A percentile compares a stretch with the other conserved stretches of the same genome.
Evolutionary conservation across 1,140 invertebrate species (phyloP).

Genomic region (Halesus radiatus): DNA sequence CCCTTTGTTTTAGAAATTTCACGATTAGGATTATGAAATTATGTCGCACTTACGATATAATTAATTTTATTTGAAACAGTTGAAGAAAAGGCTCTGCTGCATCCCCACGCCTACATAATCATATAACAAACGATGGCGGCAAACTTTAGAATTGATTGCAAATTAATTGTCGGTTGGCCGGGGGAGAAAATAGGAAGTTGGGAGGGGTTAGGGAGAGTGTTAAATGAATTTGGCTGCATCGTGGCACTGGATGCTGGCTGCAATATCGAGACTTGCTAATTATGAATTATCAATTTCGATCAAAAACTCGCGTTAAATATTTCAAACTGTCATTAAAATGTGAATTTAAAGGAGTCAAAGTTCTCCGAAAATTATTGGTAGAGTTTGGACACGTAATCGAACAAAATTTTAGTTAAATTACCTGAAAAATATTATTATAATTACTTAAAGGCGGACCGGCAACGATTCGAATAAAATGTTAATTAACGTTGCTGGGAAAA

Average conservation of each 20-base stretch:
- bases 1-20: too few species aligned
- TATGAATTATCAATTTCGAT: background rate
- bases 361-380: too few species aligned
- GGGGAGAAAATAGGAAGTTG: background rate
- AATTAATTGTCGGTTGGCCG: conserved; percentile 19
- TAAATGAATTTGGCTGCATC: background rate
- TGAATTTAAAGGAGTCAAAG: background rate
- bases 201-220: background rate
- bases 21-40: too few species aligned
- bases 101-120: background rate
- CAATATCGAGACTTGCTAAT: background rate
- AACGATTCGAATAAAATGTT: too few species aligned
- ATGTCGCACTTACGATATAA: too few species aligned
- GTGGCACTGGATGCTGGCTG: background rate
- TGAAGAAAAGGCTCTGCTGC: background rate
- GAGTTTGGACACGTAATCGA: too few species aligned
- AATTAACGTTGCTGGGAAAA: too few species aligned
- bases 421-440: too few species aligned
- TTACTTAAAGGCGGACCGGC: too few species aligned
- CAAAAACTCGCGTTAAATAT: background rate
- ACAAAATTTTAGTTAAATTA: too few species aligned
- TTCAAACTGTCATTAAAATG: background rate
- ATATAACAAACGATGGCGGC: background rate
- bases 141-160: conserved; percentile 37
- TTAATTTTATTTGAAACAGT: background rate